These are phyloP conservation scores for Penaeus monodon DNA, from an alignment of 2,888 invertebrate species.

Conservation along the genomic window DNA sequence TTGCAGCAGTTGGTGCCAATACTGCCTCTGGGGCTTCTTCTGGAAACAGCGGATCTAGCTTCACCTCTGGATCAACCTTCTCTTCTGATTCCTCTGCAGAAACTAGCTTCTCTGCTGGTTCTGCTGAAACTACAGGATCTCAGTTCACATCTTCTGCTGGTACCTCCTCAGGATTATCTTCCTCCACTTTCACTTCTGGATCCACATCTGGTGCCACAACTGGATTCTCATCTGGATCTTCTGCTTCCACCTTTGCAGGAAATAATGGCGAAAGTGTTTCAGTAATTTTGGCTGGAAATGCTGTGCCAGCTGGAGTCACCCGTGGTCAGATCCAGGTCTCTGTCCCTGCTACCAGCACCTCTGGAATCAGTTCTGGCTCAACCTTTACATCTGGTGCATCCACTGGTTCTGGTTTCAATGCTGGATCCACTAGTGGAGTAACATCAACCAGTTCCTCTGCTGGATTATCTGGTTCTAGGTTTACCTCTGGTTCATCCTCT, in stretches of 20 bases:
- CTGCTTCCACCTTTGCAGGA: background rate
- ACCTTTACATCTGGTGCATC: background rate
- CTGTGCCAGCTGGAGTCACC: no score
- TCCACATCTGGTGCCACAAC: background rate
- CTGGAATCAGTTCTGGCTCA: background rate
- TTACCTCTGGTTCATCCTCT: background rate
- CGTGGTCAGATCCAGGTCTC: background rate
- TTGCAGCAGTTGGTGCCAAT: no score
- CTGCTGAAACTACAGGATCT: constrained; percentile 3
- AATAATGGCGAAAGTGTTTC: background rate
- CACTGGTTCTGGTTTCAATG: no score
- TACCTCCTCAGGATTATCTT: background rate
- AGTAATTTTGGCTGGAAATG: background rate
- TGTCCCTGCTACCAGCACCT: background rate
- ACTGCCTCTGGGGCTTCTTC: no score
- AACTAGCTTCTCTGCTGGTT: background rate
- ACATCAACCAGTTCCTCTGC: background rate
- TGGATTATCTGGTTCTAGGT: background rate
- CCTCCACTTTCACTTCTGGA: background rate
- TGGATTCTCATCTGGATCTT: background rate
- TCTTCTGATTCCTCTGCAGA: no score
- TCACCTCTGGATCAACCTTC: no score
- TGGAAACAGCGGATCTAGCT: no score
- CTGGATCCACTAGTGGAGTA: background rate
- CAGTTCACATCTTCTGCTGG: constrained; percentile 7